Conservation (phyloP, 2,888 invertebrate species). For the Baronia brevicornis region DNA sequence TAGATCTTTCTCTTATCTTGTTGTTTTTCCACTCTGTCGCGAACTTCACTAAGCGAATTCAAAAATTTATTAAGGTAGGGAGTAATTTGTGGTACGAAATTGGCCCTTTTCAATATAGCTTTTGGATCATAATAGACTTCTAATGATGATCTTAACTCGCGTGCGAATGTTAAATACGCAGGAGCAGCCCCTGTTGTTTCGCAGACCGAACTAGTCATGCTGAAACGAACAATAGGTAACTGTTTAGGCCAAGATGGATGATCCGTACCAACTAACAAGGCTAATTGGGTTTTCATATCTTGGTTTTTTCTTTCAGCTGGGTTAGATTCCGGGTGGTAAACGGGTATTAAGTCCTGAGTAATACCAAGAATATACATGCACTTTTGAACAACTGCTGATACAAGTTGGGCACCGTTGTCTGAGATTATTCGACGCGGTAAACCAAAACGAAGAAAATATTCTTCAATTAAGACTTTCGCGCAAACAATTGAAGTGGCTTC, state of each 20-base stretch:
- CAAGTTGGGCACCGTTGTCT: neutral
- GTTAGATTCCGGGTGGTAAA: slow-evolving; percentile 32
- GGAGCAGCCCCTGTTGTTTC: slow-evolving; percentile 4
- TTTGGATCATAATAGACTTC: slow-evolving; percentile 1
- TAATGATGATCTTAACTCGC: slow-evolving; percentile 12
- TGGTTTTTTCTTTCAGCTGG: slow-evolving; percentile 31
- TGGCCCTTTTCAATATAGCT: neutral
- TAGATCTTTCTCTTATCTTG: too few species aligned
- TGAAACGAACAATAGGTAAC: slow-evolving; percentile 17
- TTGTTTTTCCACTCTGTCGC: too few species aligned
- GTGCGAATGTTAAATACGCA: slow-evolving; percentile 12
- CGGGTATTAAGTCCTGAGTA: slow-evolving; percentile 1
- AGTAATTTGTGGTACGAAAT: slow-evolving; percentile 6
- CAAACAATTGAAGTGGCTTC: neutral
- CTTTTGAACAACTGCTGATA: neutral
- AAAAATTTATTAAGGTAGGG: too few species aligned
- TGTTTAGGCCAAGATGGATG: slow-evolving; percentile 20
- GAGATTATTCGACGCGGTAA: neutral
- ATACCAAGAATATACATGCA: neutral
- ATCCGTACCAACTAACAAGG: slow-evolving; percentile 18
- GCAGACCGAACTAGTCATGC: slow-evolving; percentile 14
- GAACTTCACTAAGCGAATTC: too few species aligned
- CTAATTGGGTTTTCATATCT: slow-evolving; percentile 19
- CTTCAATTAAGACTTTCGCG: neutral
- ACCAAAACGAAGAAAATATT: neutral